These are phyloP conservation scores for Anthonomus grandis DNA, from an alignment of 1,140 invertebrate genomes.

Conservation along the genomic window DNA sequence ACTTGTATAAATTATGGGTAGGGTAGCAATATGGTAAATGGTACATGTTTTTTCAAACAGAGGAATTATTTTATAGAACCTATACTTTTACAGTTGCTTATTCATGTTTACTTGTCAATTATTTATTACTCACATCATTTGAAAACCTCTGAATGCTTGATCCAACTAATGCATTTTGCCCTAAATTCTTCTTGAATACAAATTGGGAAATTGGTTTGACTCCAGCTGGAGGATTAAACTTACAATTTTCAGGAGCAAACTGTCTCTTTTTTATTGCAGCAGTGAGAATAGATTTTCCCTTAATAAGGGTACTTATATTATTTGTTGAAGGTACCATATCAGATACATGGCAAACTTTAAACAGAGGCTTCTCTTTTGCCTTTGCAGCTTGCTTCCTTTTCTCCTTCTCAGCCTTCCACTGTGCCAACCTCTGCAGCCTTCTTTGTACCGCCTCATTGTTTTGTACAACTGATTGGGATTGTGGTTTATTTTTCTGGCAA, in stretches of 20 bases:
- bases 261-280: constrained; percentile 1
- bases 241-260: constrained; percentile 31
- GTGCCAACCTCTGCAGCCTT: constrained; percentile 26
- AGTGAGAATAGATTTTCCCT: constrained; percentile 22
- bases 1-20: no score
- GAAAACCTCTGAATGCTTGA: constrained; percentile 3
- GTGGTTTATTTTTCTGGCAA: no score
- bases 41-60: background rate
- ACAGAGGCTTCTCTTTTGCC: constrained; percentile 30
- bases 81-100: no score
- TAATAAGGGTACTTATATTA: constrained; percentile 27
- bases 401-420: constrained; percentile 34
- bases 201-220: constrained; percentile 21
- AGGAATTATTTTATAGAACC: no score
- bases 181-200: no score
- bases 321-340: constrained; percentile 18
- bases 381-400: constrained; percentile 21
- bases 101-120: no score
- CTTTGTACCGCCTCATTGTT: constrained; percentile 13
- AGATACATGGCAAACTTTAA: constrained; percentile 32
- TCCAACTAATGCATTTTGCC: no score
- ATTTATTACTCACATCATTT: no score
- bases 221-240: constrained; percentile 28
- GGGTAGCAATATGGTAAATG: no score
- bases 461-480: constrained; percentile 5